Evolutionary conservation across 2,797 vertebrate genomes (phyloP).

Genomic region (Merluccius polli): DNA sequence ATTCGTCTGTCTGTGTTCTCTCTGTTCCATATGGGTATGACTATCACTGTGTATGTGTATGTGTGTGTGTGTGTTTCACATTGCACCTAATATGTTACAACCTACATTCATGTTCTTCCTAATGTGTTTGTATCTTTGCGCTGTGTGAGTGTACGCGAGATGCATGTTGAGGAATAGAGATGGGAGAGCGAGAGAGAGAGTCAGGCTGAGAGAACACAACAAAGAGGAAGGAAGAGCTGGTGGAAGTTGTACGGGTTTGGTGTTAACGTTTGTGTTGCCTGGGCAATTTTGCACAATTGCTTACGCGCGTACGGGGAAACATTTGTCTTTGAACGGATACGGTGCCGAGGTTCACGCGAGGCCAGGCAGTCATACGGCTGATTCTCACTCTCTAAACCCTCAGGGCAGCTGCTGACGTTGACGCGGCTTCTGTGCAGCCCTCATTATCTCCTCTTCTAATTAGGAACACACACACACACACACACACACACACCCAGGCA

Average conservation of each 20-base stretch:
- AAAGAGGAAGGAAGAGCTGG: not conserved
- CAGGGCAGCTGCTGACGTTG: conserved; percentile 44
- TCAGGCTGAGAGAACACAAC: not conserved
- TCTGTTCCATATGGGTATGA: not conserved
- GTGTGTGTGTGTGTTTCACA: not conserved
- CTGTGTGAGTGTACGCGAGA: no score
- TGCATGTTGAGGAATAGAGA: not conserved
- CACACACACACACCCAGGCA: conserved; percentile 15
- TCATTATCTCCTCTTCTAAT: conserved; percentile 59
- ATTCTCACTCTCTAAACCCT: conserved; percentile 27
- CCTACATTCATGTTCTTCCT: no score
- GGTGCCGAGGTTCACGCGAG: conserved; percentile 30
- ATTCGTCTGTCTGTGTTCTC: not conserved
- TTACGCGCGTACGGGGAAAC: not conserved
- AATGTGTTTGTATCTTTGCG: no score
- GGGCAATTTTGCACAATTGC: not conserved
- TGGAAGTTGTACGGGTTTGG: not conserved
- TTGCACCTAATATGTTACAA: no score
- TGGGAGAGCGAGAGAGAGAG: not conserved
- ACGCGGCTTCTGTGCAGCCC: conserved; percentile 37
- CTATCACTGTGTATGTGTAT: not conserved
- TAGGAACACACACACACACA: conserved; percentile 31
- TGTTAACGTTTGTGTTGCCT: not conserved
- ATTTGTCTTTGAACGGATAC: conserved; percentile 26
- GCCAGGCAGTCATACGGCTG: conserved; percentile 52